Conservation (phyloP, 2,797 vertebrate species). For the Bradypodion pumilum region DNA sequence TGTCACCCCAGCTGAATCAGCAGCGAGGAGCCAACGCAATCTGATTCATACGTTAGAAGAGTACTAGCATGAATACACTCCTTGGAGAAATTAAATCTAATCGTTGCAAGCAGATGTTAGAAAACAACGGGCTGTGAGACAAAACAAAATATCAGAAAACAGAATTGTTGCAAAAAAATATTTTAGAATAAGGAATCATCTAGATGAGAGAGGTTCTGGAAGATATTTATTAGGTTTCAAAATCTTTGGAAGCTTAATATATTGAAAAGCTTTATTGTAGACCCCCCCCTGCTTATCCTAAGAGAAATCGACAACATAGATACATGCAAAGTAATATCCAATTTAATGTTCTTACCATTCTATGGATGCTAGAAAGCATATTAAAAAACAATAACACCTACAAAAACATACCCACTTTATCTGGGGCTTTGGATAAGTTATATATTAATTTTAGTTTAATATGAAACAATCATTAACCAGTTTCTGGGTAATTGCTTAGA, state of each 20-base stretch:
- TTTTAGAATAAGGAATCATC: neutral
- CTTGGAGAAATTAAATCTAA: slow-evolving; percentile 21
- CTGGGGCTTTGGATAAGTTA: slow-evolving; percentile 27
- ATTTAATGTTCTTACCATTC: slow-evolving; percentile 27
- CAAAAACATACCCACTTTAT: slow-evolving; percentile 11
- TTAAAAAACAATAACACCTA: neutral
- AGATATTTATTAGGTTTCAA: neutral
- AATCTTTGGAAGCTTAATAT: neutral
- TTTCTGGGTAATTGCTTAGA: slow-evolving; percentile 49
- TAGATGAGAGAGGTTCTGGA: neutral
- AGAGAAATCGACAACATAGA: slow-evolving; percentile 16
- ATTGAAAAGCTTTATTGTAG: neutral
- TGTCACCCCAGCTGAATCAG: neutral
- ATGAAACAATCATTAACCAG: slow-evolving; percentile 39
- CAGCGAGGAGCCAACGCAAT: neutral
- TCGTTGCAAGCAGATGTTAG: neutral
- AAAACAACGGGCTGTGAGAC: neutral
- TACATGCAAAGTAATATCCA: slow-evolving; percentile 25
- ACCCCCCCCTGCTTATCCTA: slow-evolving; percentile 14
- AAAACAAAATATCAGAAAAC: neutral
- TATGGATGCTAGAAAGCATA: slow-evolving; percentile 19
- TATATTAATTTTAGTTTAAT: slow-evolving; percentile 51
- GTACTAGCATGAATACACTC: neutral
- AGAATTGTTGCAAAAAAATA: too few species aligned
- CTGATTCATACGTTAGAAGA: slow-evolving; percentile 7